Percentiles rank a stretch among this genome's conserved stretches.
Conservation (phyloP, 1,140 invertebrate genomes). For the Protaetia brevitarsis region DNA sequence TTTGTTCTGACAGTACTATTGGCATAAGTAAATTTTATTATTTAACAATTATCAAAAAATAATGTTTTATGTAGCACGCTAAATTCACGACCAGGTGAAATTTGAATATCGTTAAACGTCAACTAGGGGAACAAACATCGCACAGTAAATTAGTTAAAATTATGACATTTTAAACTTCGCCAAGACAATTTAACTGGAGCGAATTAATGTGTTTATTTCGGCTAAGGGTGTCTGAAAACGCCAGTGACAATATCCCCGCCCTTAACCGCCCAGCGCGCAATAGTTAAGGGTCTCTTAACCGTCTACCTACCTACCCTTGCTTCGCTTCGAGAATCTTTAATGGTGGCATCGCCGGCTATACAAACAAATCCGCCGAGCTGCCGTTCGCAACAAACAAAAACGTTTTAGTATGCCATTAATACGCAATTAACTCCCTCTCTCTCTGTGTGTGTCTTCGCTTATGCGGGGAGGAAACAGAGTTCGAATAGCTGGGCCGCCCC, state of each 20-base stretch:
- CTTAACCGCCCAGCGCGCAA: too few species aligned
- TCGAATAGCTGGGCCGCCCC: background rate
- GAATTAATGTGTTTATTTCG: slow-evolving; percentile 6
- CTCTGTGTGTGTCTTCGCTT: too few species aligned
- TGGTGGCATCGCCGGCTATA: background rate
- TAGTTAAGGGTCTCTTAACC: too few species aligned
- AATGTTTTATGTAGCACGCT: too few species aligned
- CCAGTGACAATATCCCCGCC: background rate
- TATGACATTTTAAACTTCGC: slow-evolving; percentile 7
- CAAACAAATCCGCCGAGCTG: slow-evolving; percentile 10
- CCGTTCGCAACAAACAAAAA: slow-evolving; percentile 11
- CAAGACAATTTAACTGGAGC: background rate
- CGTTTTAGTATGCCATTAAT: slow-evolving; percentile 16
- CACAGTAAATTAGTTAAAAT: background rate
- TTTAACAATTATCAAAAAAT: too few species aligned
- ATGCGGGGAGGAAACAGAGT: background rate
- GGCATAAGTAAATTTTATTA: too few species aligned
- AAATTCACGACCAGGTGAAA: too few species aligned
- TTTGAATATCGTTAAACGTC: too few species aligned
- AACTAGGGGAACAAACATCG: too few species aligned
- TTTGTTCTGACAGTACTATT: too few species aligned
- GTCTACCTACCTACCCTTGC: too few species aligned
- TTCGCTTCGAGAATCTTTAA: background rate
- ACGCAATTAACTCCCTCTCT: slow-evolving; percentile 12
- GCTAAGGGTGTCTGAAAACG: background rate